Base-by-base conservation (phyloP, 2,888 invertebrate species). In the Proisotoma minuta region DNA sequence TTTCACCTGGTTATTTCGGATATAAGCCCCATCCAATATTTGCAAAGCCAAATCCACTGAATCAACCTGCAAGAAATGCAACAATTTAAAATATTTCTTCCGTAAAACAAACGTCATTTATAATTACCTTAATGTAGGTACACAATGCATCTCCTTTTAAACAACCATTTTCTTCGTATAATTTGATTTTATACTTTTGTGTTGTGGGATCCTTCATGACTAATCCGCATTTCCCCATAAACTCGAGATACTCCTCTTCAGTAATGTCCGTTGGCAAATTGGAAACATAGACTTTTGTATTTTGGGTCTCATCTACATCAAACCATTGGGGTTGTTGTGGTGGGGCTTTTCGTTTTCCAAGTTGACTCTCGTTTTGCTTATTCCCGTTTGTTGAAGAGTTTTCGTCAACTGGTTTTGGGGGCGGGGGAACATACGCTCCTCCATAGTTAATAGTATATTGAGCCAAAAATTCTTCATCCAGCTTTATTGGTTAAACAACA, bases 81-180 rank as follows among this genome's bases (percentile, higher is more conserved):
- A 57, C 39, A 47, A 34, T 5, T 20, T 50, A 24, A 49, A 34
- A 26, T 50, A 34, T n/a, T 10, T 47, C n/a, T 18, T 34, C 8
- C 34, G n/a, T n/a, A n/a, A n/a, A n/a, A n/a, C n/a, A n/a, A n/a
- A n/a, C n/a, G n/a, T n/a, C n/a, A n/a, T n/a, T n/a, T n/a, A 34
- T 40, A 26, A 79, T 78, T 77, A 91, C 89, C 84, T 91, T 94
- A 57, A 98, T 92, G 76, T 95, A 98, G 70, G 94, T 92, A 78
- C 98, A 98, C 49, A 93, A 81, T 12, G 91, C 99, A 81, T 99
- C 98, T 10, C 99, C 99, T 81, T 99, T 99, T 29, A 89, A 82
- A 65, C 85, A 82, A 3, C 84, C 84, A 68, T 91, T 85, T 0
- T 88, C 85, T 75, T 86, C 84, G 78, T 99, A 99, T 34, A 99